Conservation (phyloP, 1,140 invertebrate genomes). For the Eumeta japonica region DNA sequence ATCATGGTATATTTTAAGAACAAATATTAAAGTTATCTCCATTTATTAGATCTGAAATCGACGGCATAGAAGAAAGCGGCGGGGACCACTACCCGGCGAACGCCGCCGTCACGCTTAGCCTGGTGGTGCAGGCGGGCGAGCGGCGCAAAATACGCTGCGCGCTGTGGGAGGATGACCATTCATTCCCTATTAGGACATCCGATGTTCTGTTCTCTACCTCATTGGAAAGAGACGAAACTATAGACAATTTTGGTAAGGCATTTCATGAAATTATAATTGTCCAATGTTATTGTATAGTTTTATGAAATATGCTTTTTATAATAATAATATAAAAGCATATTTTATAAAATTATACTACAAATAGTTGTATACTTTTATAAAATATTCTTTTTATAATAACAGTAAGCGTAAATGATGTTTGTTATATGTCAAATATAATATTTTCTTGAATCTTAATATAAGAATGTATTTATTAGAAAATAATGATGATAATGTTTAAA, state of each 20-base stretch:
- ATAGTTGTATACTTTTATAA: no score
- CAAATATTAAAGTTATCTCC: conserved; percentile 2
- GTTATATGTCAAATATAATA: no score
- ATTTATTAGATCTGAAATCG: conserved; percentile 68
- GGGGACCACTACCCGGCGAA: conserved; percentile 79
- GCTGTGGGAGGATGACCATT: conserved; percentile 70
- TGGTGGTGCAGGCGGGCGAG: conserved; percentile 70
- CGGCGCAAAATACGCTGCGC: conserved; percentile 64
- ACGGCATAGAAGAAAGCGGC: conserved; percentile 75
- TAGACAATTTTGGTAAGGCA: conserved; percentile 77
- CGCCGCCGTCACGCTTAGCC: conserved; percentile 71
- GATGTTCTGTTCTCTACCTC: conserved; percentile 76
- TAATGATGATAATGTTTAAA: no score
- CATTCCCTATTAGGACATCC: conserved; percentile 46
- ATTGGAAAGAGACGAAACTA: conserved; percentile 79
- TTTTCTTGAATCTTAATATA: no score
- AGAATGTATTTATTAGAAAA: no score
- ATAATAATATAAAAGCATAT: background rate
- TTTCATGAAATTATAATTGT: conserved; percentile 9
- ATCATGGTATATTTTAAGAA: conserved; percentile 3
- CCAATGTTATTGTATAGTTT: conserved; percentile 3
- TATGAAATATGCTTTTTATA: conserved; percentile 2
- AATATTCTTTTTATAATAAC: no score
- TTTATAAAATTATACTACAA: background rate
- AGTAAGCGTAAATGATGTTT: no score